These are phyloP conservation scores for Leptopilina myrica DNA, from an alignment of 2,888 invertebrate species.

Conservation along the genomic window DNA sequence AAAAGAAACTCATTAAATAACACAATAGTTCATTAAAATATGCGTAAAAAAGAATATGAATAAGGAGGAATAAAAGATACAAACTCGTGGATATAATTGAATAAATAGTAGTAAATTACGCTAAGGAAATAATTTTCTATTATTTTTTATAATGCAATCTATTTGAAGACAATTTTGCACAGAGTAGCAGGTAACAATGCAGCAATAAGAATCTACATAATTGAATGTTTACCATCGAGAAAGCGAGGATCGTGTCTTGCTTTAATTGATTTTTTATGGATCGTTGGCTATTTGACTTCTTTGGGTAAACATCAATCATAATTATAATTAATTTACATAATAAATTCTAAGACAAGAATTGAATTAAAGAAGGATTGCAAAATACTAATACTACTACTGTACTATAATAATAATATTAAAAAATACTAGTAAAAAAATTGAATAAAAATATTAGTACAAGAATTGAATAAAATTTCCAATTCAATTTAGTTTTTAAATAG, in stretches of 20 bases:
- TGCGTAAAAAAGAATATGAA: no score
- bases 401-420: neutral
- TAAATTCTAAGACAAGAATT: neutral
- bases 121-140: no score
- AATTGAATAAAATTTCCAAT: neutral
- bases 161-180: conserved; percentile 45
- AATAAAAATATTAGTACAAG: no score
- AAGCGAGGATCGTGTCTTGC: conserved; percentile 73
- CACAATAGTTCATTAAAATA: no score
- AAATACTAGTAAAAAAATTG: no score
- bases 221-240: conserved; percentile 74
- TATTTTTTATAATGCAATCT: conserved; percentile 27
- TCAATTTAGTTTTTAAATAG: neutral
- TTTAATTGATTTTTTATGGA: conserved; percentile 74
- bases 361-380: neutral
- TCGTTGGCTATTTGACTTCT: conserved; percentile 68
- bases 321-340: no score
- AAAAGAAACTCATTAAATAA: neutral
- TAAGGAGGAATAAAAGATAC: neutral
- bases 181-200: conserved; percentile 73
- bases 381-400: neutral
- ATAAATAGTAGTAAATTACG: no score
- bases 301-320: conserved; percentile 60
- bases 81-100: no score
- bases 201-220: conserved; percentile 72